A percentile compares a stretch with the other conserved stretches of the same genome.
phyloP scores from a whole-genome alignment of 2,888 invertebrate species.

The Achlya flavicornis region DNA sequence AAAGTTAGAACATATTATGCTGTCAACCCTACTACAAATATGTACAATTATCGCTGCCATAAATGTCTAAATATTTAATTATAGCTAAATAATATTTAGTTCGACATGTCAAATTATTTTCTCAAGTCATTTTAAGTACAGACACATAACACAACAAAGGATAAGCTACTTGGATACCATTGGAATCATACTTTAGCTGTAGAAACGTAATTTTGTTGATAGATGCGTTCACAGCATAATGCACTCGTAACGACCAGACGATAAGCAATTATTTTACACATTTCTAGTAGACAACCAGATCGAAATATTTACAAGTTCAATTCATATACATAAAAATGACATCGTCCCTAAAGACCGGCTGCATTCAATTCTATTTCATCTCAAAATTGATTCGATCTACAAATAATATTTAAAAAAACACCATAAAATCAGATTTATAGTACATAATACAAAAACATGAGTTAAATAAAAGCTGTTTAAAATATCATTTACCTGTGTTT shows the following conservation, averaged over 20 bases:
- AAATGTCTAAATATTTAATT: background rate
- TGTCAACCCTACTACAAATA: constrained; percentile 24
- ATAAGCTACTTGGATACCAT: background rate
- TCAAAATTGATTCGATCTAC: constrained; percentile 57
- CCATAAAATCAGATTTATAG: constrained; percentile 46
- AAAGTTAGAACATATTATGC: constrained; percentile 55
- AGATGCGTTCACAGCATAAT: constrained; percentile 48
- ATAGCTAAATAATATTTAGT: background rate
- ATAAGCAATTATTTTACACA: constrained; percentile 61
- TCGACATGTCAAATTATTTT: background rate
- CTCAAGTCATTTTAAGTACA: constrained; percentile 1
- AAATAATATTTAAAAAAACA: constrained; percentile 43
- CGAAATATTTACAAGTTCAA: constrained; percentile 69
- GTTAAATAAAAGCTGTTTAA: constrained; percentile 61
- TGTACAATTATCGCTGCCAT: constrained; percentile 27
- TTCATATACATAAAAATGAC: constrained; percentile 43
- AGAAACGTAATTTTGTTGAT: constrained; percentile 16
- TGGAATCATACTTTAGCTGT: constrained; percentile 16
- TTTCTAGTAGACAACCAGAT: constrained; percentile 68
- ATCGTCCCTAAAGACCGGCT: constrained; percentile 39
- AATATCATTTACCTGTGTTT: constrained; percentile 51
- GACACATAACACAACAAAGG: background rate
- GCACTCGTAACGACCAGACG: constrained; percentile 55
- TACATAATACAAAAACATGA: constrained; percentile 68
- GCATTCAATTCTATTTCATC: constrained; percentile 42